These are phyloP conservation scores for Leptinotarsa lineolata DNA, from an alignment of 1,140 invertebrate species.

Conservation along the genomic window DNA sequence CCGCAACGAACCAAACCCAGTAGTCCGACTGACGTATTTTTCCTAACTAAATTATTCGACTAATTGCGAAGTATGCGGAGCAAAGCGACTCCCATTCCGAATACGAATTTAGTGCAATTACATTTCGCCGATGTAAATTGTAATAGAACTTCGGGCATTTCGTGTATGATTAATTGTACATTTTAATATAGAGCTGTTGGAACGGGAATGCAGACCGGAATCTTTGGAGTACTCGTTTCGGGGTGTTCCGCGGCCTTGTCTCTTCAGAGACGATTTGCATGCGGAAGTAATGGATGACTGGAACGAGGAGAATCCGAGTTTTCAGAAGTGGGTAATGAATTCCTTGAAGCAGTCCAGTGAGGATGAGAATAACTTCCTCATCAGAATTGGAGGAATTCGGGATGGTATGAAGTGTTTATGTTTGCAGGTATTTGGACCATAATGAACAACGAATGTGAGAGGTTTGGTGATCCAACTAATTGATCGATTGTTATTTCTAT, in stretches of 20 bases:
- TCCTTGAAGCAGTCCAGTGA: too few relatives aligned
- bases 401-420: too few relatives aligned
- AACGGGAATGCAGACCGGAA: not conserved
- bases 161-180: not conserved
- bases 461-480: too few relatives aligned
- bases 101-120: not conserved
- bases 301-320: too few relatives aligned
- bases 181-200: constrained; percentile 3
- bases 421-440: too few relatives aligned
- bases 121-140: constrained; percentile 2
- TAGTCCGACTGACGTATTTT: not conserved
- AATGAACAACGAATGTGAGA: too few relatives aligned
- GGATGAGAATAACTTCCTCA: too few relatives aligned
- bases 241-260: not conserved
- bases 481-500: too few relatives aligned
- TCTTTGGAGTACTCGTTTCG: not conserved
- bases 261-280: not conserved
- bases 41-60: not conserved
- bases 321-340: too few relatives aligned
- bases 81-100: not conserved
- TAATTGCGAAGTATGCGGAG: not conserved
- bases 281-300: not conserved
- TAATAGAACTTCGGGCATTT: constrained; percentile 2
- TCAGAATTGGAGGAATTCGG: too few relatives aligned
- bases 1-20: not conserved